Percentiles rank a stretch among this genome's conserved stretches.
Evolutionary conservation across 2,797 vertebrate genomes (phyloP).

Genomic region (Syngnathus rostellatus): DNA sequence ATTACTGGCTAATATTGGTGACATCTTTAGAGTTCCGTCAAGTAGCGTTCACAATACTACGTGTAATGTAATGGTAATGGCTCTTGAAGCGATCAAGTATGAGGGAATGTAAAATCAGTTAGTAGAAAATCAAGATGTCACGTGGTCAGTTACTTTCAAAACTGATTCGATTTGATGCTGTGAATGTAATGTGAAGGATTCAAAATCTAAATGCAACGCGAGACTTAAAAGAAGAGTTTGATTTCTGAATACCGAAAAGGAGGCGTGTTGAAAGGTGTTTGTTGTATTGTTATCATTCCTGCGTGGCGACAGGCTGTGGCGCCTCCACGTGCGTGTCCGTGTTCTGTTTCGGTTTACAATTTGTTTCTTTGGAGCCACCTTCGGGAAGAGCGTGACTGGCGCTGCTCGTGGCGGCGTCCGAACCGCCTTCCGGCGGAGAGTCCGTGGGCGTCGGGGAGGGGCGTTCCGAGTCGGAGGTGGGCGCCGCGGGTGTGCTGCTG

Average conservation of each 20-base stretch:
- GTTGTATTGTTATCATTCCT: constrained; percentile 50
- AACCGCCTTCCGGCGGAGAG: constrained; percentile 27
- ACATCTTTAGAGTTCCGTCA: not conserved
- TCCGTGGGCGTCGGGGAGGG: constrained; percentile 57
- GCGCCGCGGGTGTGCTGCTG: constrained; percentile 52
- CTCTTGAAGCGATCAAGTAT: not conserved
- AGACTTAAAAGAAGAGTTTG: not conserved
- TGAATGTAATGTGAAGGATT: not conserved
- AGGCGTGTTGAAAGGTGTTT: too few relatives aligned
- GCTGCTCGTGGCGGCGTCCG: constrained; percentile 7
- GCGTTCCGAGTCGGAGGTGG: constrained; percentile 41
- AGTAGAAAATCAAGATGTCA: not conserved
- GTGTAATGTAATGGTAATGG: not conserved
- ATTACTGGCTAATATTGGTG: constrained; percentile 22
- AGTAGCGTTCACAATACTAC: not conserved
- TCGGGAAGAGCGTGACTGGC: constrained; percentile 5
- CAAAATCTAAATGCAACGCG: not conserved
- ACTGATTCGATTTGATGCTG: too few relatives aligned
- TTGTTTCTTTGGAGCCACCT: constrained; percentile 11
- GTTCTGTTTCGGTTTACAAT: constrained; percentile 39
- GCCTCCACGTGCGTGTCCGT: constrained; percentile 28
- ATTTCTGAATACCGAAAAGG: not conserved
- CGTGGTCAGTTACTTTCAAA: not conserved
- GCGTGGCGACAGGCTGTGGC: constrained; percentile 31
- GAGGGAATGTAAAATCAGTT: not conserved